Percentiles rank a stretch among this genome's conserved stretches.
phyloP scores from a whole-genome alignment of 2,113 vertebrate species.

The Campylorhamphus procurvoides region DNA sequence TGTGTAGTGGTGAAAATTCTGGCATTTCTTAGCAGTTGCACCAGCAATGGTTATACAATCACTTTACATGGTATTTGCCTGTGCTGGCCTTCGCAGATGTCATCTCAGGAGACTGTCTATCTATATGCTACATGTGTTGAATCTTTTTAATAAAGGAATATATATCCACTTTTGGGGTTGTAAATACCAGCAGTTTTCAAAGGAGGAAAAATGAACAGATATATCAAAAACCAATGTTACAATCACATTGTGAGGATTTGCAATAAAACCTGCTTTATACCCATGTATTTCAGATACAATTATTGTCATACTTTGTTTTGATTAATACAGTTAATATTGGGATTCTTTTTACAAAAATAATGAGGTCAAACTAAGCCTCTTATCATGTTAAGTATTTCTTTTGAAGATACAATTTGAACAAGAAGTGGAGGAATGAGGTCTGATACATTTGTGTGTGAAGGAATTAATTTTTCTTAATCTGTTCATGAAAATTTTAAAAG shows the following conservation, averaged over 20 bases:
- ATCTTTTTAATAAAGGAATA: neutral
- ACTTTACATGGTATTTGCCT: neutral
- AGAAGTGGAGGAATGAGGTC: neutral
- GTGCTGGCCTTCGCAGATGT: neutral
- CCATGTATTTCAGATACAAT: neutral
- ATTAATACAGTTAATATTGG: neutral
- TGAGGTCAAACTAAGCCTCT: neutral
- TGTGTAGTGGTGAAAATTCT: neutral
- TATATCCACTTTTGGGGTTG: neutral
- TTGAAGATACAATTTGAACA: neutral
- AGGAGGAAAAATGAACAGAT: neutral
- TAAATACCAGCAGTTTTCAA: neutral
- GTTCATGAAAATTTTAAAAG: neutral
- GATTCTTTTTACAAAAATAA: neutral
- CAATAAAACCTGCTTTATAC: neutral
- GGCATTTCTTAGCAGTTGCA: neutral
- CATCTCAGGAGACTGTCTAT: neutral
- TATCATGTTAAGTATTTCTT: neutral
- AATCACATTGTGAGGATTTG: neutral
- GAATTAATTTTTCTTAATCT: neutral
- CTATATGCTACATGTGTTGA: neutral
- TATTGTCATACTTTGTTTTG: neutral
- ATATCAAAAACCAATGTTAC: neutral
- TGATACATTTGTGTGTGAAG: neutral
- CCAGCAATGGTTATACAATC: neutral